Percentiles rank a stretch among this genome's conserved stretches.
phyloP scores from a whole-genome alignment of 2,888 invertebrate genomes.

The Hoplodrina ambigua region DNA sequence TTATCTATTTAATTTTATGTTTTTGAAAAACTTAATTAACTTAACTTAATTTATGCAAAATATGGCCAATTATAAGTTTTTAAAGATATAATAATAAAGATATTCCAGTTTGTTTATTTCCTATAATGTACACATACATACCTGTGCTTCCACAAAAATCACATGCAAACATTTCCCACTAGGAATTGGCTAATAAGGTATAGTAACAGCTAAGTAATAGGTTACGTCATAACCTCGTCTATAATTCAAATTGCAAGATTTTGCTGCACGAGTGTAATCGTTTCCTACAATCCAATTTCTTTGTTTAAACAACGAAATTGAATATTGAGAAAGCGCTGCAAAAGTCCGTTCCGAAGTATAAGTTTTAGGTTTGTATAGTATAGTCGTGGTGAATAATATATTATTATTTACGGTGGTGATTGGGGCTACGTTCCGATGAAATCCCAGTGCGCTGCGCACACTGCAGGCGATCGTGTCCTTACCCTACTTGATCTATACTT shows the following conservation, averaged over 20 bases:
- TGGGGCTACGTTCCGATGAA: slow-evolving; percentile 75
- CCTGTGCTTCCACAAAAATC: neutral
- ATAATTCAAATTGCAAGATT: slow-evolving; percentile 67
- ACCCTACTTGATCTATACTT: slow-evolving; percentile 29
- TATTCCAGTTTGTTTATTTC: no score
- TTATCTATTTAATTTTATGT: no score
- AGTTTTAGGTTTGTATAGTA: slow-evolving; percentile 66
- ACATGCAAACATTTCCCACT: neutral
- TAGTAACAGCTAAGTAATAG: slow-evolving; percentile 21
- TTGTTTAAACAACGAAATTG: slow-evolving; percentile 84
- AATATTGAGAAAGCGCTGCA: slow-evolving; percentile 81
- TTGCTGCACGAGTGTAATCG: slow-evolving; percentile 70
- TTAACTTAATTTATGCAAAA: no score
- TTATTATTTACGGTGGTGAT: slow-evolving; percentile 84
- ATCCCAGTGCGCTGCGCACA: slow-evolving; percentile 83
- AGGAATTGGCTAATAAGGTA: slow-evolving; percentile 19
- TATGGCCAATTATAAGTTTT: no score
- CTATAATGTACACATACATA: no score
- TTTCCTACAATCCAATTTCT: slow-evolving; percentile 80
- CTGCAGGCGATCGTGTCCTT: slow-evolving; percentile 75
- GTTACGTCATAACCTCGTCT: slow-evolving; percentile 59
- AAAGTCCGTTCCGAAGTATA: slow-evolving; percentile 75
- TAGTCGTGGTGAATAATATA: slow-evolving; percentile 75
- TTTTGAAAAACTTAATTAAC: no score
- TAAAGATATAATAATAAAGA: no score